Percentiles rank a stretch among this genome's conserved stretches.
These are phyloP conservation scores for Pelecanus crispus DNA, from an alignment of 2,113 vertebrate species.

Conservation along the genomic window DNA sequence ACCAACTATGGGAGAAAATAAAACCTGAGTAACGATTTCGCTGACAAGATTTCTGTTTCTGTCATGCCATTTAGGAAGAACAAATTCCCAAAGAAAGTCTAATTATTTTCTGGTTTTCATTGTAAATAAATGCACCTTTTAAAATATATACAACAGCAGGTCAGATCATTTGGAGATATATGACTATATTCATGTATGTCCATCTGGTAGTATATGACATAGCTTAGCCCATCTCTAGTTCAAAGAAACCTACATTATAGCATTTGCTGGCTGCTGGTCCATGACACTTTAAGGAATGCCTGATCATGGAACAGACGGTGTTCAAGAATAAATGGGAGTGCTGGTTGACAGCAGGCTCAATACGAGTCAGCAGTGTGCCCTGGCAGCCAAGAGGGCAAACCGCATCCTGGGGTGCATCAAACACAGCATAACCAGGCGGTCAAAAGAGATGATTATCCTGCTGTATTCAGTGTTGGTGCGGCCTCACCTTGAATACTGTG, in stretches of 20 bases:
- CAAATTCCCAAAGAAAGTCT: neutral
- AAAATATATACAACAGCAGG: neutral
- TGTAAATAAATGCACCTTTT: accelerated
- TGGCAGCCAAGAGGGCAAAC: neutral
- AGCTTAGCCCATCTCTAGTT: neutral
- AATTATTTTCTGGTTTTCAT: neutral
- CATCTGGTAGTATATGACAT: neutral
- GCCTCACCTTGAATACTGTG: neutral
- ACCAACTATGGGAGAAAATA: neutral
- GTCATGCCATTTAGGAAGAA: neutral
- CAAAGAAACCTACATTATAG: accelerated
- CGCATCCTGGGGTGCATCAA: accelerated
- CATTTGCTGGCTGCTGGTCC: neutral
- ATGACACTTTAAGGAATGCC: neutral
- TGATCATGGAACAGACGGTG: neutral
- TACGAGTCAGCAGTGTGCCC: neutral
- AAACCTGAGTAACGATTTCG: neutral
- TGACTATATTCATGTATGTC: neutral
- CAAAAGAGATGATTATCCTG: neutral
- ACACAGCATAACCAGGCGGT: accelerated
- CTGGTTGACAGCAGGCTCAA: accelerated
- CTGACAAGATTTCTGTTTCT: neutral
- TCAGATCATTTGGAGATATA: neutral
- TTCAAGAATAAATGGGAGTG: neutral
- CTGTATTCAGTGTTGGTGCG: accelerated